Evolutionary conservation across 2,113 vertebrate species (phyloP), one percentile per base, ranked within the genome.

Genomic region (Andinoacara biseriatus): DNA sequence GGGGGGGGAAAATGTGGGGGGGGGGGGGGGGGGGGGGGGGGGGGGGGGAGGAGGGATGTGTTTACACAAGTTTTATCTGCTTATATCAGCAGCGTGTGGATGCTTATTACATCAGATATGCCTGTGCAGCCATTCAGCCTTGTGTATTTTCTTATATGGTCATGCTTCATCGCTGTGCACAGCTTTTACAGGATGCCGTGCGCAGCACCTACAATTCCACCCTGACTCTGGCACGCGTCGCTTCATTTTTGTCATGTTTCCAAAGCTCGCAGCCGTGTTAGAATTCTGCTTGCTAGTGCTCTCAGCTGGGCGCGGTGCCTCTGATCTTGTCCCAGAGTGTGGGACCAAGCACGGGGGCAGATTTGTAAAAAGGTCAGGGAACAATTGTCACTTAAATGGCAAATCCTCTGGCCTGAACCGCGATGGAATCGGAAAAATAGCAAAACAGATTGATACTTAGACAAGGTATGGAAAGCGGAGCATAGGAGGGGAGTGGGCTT

Each of bases 371-470:
- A 93, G 90, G 91, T 95, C 94, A 92, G 52, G 87, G 87, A 90
- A 87, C 89, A 92, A 93, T 94, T 93, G 92, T 89, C 92, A 93
- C 85, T 90, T 91, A 95, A 94, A 95, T 94, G 91, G 94, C 93
- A 95, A 94, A 94, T 88, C 80, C 40, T 91, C 80, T 78, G 90
- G 89, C 84, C 57, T 86, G 74, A 63, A 81, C 78, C n/a, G 5
- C 31, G 83, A 92, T 89, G 84, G 86, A 88, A 89, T 91, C 56
- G 35, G 46, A 75, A 82, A 91, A 90, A 85, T 62, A 81, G 80
- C 83, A 63, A 87, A 89, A 82, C 75, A 78, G 86, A 90, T 92
- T 92, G 82, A 89, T 89, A 58, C 85, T 58, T 29, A 56, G 86
- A 84, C 74, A 79, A 85, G 72, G 83, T 85, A 3, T 46, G 72